Base-by-base conservation (phyloP, 2,113 vertebrate species). In the Pterophyllum scalare region DNA sequence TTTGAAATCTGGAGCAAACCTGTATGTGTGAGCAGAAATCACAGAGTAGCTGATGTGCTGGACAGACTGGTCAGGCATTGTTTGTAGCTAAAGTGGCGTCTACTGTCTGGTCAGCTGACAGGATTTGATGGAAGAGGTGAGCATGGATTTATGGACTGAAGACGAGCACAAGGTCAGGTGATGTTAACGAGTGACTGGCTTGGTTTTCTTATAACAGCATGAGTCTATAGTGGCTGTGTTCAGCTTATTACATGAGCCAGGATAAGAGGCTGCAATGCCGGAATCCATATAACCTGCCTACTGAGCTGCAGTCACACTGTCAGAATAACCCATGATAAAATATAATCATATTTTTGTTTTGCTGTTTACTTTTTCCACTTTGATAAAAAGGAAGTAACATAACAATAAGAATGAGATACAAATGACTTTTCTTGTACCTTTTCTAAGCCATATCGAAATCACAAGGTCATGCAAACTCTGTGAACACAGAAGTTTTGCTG, bases 41-140 rank as follows among this genome's bases (percentile, higher is more conserved):
- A 52, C 46, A 6, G 80, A 33, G 49, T 7, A 9, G 40, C 60
- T 80, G 82, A 90, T 75, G 80, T 19, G 76, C 86, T 28, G 76
- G 57, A 49, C 40, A 3, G 84, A 62, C 22, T 46, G 52, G 56
- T 56, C 12, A 26, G 54, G 57, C 35, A 65, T 14, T 24, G 72
- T 22, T 62, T 56, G 75, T 19, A 2, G 60, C 54, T 49, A 54
- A 60, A 33, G 52, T 20, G 33, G 33, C 26, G 15, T 38, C 84
- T 43, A 72, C 59, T 59, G 57, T 75, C 72, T 74, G 78, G n/a
- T 75, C 59, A 35, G 74, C 46, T 81, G 20, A 83, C 35, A 59
- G 78, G 56, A 26, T 52, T 28, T 3, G 60, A 54, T 64, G 40
- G 33, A 6, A 58, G 79, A 79, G 7, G 52, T 0, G 43, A 81